Evolutionary conservation across 2,113 vertebrate species (phyloP).

Genomic region (Nerophis lumbriciformis): DNA sequence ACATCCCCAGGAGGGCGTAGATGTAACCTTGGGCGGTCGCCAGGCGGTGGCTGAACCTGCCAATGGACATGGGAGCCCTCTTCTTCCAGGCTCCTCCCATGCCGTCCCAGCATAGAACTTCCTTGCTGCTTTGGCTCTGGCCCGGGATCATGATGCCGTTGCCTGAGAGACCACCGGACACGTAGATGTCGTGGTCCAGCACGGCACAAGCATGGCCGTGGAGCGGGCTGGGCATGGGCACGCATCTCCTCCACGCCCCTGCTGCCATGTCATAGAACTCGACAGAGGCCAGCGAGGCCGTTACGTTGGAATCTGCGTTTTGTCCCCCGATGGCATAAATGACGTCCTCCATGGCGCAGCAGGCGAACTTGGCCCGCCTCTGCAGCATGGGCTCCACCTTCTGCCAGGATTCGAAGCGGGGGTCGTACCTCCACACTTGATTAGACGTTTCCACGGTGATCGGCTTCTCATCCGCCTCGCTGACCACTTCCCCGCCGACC

Average conservation of each 20-base stretch:
- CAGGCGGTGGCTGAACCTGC: constrained; percentile 87
- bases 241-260: constrained; percentile 76
- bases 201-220: constrained; percentile 82
- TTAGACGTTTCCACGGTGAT: constrained; percentile 56
- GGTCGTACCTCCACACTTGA: constrained; percentile 84
- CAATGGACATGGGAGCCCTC: constrained; percentile 83
- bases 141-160: constrained; percentile 18
- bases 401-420: constrained; percentile 83
- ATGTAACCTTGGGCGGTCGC: constrained; percentile 76
- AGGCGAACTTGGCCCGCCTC: constrained; percentile 81
- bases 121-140: constrained; percentile 72
- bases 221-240: constrained; percentile 70
- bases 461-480: constrained; percentile 39
- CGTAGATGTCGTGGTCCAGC: constrained; percentile 74
- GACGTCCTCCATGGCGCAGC: constrained; percentile 72
- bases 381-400: constrained; percentile 76
- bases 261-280: constrained; percentile 81
- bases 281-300: constrained; percentile 71
- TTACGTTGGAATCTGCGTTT: constrained; percentile 34
- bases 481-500: constrained; percentile 83
- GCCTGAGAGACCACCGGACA: constrained; percentile 79
- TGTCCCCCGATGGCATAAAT: constrained; percentile 84
- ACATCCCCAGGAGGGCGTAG: constrained; percentile 88
- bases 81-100: constrained; percentile 71
- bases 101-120: constrained; percentile 70